Conservation (phyloP, 2,797 vertebrate genomes). For the Eospalax fontanierii region DNA sequence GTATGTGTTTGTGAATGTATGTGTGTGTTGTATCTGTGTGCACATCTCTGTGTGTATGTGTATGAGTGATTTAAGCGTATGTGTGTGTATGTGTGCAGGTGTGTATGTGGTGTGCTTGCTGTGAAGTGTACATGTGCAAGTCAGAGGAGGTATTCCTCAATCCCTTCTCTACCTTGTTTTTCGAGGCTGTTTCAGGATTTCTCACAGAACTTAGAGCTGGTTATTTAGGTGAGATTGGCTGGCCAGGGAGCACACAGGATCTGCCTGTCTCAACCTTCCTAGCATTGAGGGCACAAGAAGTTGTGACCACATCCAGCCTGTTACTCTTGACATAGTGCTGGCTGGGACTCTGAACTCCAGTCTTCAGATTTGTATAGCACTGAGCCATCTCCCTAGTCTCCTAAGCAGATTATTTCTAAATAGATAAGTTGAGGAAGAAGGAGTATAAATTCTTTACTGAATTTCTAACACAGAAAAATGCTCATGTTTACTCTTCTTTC, state of each 20-base stretch:
- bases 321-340: background rate
- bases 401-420: background rate
- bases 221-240: background rate
- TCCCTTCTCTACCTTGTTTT: background rate
- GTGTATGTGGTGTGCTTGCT: background rate
- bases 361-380: background rate
- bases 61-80: background rate
- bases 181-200: background rate
- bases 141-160: background rate
- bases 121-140: background rate
- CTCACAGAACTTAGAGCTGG: background rate
- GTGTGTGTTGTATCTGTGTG: background rate
- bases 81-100: background rate
- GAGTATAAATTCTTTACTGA: slow-evolving; percentile 13
- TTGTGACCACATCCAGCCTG: background rate
- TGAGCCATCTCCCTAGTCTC: background rate
- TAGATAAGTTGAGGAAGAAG: background rate
- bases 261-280: background rate
- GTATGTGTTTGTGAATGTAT: background rate
- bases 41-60: too few relatives aligned
- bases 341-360: background rate
- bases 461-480: background rate
- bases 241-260: background rate
- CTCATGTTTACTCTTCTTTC: background rate
- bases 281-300: background rate